Conservation (phyloP, 2,888 invertebrate species). For the Lampropteryx suffumata region DNA sequence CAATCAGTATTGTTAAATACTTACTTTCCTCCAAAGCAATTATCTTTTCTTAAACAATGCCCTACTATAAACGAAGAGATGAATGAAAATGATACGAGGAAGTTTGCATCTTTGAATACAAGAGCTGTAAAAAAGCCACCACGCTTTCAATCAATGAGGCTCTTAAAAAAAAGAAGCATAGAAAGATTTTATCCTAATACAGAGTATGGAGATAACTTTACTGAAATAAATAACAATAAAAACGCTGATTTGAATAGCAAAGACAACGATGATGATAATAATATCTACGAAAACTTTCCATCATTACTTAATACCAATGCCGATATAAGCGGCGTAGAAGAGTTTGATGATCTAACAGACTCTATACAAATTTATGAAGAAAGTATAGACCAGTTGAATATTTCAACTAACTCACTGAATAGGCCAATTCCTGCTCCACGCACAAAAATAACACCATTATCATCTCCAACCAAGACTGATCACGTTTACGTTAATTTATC, state of each 20-base stretch:
- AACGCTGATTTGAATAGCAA: constrained; percentile 51
- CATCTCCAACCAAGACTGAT: constrained; percentile 70
- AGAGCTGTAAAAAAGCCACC: constrained; percentile 62
- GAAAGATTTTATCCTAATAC: constrained; percentile 79
- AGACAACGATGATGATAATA: constrained; percentile 48
- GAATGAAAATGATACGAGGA: constrained; percentile 59
- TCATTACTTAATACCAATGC: constrained; percentile 60
- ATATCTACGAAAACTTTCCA: constrained; percentile 75
- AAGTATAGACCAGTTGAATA: constrained; percentile 48
- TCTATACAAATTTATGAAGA: constrained; percentile 86
- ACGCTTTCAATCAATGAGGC: constrained; percentile 76
- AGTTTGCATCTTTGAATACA: constrained; percentile 74
- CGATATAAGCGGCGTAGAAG: constrained; percentile 68
- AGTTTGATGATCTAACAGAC: constrained; percentile 86
- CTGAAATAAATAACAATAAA: constrained; percentile 75
- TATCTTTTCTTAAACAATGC: constrained; percentile 69
- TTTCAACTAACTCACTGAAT: constrained; percentile 76
- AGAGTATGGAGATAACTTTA: constrained; percentile 74
- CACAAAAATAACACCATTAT: constrained; percentile 65
- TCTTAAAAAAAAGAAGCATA: constrained; percentile 71
- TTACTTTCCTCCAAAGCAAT: constrained; percentile 71
- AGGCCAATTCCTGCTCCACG: constrained; percentile 84
- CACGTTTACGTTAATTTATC: constrained; percentile 84
- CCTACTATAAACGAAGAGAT: constrained; percentile 69
- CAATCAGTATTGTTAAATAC: constrained; percentile 72